Conservation (phyloP, 2,888 invertebrate genomes). For the Clitarchus hookeri region DNA sequence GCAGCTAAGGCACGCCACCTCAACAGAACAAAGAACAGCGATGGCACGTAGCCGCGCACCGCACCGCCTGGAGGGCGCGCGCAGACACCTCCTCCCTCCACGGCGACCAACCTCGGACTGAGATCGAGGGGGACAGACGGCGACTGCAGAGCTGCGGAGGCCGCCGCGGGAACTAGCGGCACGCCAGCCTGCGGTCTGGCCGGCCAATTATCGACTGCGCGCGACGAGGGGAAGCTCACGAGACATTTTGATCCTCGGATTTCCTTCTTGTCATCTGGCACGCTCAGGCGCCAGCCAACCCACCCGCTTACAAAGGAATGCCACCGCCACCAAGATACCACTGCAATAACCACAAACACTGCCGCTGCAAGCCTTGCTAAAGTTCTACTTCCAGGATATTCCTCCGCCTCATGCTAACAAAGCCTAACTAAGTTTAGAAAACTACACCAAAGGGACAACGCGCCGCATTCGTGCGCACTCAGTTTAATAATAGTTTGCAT, state of each 20-base stretch:
- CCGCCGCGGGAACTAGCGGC: background rate
- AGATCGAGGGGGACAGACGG: background rate
- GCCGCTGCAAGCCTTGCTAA: no score
- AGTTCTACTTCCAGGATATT: no score
- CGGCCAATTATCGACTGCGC: constrained; percentile 5
- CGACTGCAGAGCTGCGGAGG: background rate
- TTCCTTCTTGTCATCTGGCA: constrained; percentile 25
- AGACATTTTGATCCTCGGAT: constrained; percentile 14
- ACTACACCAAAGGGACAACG: no score
- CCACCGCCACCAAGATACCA: no score
- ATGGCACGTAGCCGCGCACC: background rate
- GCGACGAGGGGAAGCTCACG: background rate
- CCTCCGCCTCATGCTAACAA: no score
- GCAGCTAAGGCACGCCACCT: background rate
- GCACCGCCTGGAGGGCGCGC: background rate
- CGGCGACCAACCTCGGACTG: constrained; percentile 29
- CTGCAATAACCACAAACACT: no score
- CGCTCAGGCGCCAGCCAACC: constrained; percentile 30
- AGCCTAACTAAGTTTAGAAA: no score
- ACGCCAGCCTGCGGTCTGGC: background rate
- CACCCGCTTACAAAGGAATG: no score
- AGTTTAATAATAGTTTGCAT: no score
- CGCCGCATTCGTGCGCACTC: no score
- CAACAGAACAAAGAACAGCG: background rate
- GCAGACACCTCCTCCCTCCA: constrained; percentile 4